Percentiles rank a stretch among this genome's conserved stretches.
Evolutionary conservation across 2,797 vertebrate species (phyloP).

Genomic region (Macrochelys suwanniensis): DNA sequence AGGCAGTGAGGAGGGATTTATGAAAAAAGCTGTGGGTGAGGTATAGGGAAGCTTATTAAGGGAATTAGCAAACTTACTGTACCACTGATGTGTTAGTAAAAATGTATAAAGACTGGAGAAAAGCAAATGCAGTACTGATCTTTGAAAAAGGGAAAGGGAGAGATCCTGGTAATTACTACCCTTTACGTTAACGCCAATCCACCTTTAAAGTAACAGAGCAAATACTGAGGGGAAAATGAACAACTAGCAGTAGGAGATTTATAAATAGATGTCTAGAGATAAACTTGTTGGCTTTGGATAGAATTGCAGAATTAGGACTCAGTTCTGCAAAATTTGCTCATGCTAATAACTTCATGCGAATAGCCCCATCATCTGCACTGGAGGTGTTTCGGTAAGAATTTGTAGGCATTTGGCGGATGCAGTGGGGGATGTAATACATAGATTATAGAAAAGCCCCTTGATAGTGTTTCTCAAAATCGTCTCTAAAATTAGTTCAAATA

Average conservation of each 20-base stretch:
- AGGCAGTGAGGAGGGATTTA: not conserved
- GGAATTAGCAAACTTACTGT: not conserved
- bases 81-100: not conserved
- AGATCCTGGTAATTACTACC: not conserved
- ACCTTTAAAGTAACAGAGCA: not conserved
- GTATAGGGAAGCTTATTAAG: too few relatives aligned
- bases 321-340: not conserved
- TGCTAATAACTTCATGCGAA: not conserved
- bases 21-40: not conserved
- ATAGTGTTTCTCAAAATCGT: not conserved
- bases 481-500: not conserved
- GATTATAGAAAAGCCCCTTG: not conserved
- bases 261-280: not conserved
- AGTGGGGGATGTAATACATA: not conserved
- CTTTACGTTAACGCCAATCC: not conserved
- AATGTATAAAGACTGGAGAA: not conserved
- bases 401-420: not conserved
- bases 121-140: not conserved
- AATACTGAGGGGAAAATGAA: not conserved
- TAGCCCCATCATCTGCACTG: not conserved
- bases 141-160: not conserved
- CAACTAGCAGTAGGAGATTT: not conserved
- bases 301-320: not conserved
- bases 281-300: not conserved
- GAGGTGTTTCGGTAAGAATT: not conserved